phyloP scores from a whole-genome alignment of 2,113 vertebrate species.

The Balaeniceps rex region DNA sequence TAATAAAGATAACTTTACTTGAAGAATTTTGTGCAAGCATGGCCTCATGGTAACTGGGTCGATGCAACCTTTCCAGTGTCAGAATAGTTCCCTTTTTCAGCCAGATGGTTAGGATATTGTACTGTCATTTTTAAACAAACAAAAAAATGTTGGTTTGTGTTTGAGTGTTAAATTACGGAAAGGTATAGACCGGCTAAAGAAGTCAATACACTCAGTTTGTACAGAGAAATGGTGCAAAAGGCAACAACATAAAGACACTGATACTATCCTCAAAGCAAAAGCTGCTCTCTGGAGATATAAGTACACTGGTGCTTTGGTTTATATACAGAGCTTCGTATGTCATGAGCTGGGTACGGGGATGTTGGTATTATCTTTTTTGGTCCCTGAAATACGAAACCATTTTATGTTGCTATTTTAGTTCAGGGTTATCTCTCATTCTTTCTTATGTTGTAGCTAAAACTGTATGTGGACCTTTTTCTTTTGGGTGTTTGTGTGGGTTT shows the following conservation, averaged over 20 bases:
- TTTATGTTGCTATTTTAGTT: background rate
- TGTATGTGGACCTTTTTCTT: background rate
- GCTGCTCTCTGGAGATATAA: background rate
- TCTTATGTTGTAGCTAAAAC: background rate
- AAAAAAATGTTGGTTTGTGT: background rate
- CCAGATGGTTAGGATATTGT: background rate
- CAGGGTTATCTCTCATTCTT: background rate
- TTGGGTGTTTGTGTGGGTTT: background rate
- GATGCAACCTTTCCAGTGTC: background rate
- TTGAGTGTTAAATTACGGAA: background rate
- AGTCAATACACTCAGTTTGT: background rate
- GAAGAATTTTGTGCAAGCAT: background rate
- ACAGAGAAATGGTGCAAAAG: background rate
- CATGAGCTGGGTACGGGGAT: background rate
- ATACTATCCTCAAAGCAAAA: too few species aligned
- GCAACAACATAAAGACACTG: background rate
- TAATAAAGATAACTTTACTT: background rate
- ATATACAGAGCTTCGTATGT: background rate
- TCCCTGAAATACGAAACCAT: background rate
- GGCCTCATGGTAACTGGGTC: background rate
- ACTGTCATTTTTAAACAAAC: background rate
- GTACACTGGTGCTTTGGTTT: background rate
- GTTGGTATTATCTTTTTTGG: background rate
- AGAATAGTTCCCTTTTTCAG: background rate
- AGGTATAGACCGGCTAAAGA: background rate